Conservation (phyloP, 1,140 invertebrate species). For the Megalonaias nervosa region DNA sequence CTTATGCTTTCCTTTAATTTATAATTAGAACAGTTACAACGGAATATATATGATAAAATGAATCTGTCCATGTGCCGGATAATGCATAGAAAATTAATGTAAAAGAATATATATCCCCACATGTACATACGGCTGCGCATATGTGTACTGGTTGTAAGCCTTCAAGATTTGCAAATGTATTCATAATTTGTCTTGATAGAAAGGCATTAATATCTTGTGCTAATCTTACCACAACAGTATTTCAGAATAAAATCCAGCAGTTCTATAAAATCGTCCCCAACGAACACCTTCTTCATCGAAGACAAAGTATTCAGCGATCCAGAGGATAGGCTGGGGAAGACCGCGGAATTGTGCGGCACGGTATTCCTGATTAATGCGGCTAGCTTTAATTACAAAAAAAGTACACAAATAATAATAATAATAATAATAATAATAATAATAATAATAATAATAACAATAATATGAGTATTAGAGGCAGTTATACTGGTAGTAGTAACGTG, state of each 20-base stretch:
- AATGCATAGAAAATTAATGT: not conserved
- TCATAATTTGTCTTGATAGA: not conserved
- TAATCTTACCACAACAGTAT: constrained; percentile 88
- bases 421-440: too few species aligned
- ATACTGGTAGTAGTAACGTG: too few species aligned
- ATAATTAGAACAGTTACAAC: not conserved
- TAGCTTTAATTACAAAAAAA: constrained; percentile 69
- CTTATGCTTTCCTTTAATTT: not conserved
- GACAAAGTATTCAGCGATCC: constrained; percentile 96
- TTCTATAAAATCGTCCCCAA: constrained; percentile 94
- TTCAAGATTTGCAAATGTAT: not conserved
- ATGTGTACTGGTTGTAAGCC: not conserved
- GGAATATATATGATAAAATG: not conserved
- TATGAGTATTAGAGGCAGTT: too few species aligned
- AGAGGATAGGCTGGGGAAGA: constrained; percentile 95
- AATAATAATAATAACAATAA: too few species aligned
- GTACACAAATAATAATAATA: too few species aligned
- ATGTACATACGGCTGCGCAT: not conserved
- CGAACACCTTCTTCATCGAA: constrained; percentile 96
- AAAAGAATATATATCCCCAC: too few species aligned
- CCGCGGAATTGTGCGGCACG: constrained; percentile 87
- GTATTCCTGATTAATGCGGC: constrained; percentile 81
- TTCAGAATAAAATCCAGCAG: constrained; percentile 94
- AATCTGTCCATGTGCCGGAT: too few species aligned
- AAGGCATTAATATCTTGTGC: not conserved